Conservation (phyloP, 2,113 vertebrate species). For the Ceuthmochares aereus region DNA sequence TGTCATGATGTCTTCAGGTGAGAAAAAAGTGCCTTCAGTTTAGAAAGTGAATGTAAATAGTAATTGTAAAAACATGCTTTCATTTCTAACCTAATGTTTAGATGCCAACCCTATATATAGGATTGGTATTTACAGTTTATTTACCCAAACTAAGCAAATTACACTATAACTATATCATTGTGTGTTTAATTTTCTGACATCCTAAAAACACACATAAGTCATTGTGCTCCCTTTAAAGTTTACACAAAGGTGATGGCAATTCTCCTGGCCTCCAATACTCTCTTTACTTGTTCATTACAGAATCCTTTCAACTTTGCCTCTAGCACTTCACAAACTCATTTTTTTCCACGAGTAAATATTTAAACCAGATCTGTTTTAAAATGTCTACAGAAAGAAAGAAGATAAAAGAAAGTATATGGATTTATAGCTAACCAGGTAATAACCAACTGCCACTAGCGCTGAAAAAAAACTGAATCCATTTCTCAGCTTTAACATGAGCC, state of each 20-base stretch:
- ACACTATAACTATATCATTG: slow-evolving; percentile 25
- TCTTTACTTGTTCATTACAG: slow-evolving; percentile 68
- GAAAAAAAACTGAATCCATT: slow-evolving; percentile 47
- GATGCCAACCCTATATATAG: not conserved
- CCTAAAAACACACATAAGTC: slow-evolving; percentile 39
- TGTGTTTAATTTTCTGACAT: slow-evolving; percentile 55
- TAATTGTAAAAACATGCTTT: not conserved
- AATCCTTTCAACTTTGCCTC: slow-evolving; percentile 73
- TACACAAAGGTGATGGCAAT: slow-evolving; percentile 48
- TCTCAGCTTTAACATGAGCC: not conserved
- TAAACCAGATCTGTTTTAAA: slow-evolving; percentile 76
- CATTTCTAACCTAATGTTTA: not conserved
- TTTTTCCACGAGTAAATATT: slow-evolving; percentile 78
- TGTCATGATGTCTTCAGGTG: not conserved
- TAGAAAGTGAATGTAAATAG: not conserved
- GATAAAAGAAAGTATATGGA: slow-evolving; percentile 72
- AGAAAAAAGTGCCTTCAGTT: not conserved
- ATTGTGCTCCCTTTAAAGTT: slow-evolving; percentile 40
- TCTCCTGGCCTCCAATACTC: slow-evolving; percentile 34
- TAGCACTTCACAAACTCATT: slow-evolving; percentile 62
- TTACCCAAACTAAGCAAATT: slow-evolving; percentile 41
- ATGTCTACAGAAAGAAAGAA: slow-evolving; percentile 60
- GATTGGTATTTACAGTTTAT: slow-evolving; percentile 40
- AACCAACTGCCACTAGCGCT: slow-evolving; percentile 66
- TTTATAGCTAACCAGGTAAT: slow-evolving; percentile 74